phyloP scores from a whole-genome alignment of 2,888 invertebrate genomes.

The Pasiphila rectangulata region DNA sequence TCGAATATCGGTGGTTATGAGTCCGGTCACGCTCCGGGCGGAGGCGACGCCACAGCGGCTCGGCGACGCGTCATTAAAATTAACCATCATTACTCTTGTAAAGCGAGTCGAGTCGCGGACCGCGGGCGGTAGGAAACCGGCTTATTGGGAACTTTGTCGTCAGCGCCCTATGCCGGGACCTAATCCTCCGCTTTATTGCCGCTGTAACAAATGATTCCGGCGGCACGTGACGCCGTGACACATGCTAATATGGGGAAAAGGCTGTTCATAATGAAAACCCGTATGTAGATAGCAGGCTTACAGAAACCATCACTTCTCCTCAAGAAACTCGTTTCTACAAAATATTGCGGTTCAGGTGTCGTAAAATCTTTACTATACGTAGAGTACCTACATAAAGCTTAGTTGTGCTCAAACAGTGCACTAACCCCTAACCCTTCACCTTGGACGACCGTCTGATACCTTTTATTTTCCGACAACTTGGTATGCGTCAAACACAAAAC shows the following conservation, averaged over 20 bases:
- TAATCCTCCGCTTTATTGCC: slow-evolving; percentile 73
- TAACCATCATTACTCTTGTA: slow-evolving; percentile 80
- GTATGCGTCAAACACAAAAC: slow-evolving; percentile 22
- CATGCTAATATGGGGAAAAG: slow-evolving; percentile 33
- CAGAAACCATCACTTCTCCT: too few species aligned
- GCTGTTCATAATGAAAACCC: slow-evolving; percentile 26
- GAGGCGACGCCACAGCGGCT: slow-evolving; percentile 50
- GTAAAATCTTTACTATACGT: too few species aligned
- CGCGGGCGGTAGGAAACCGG: slow-evolving; percentile 57
- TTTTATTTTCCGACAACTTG: slow-evolving; percentile 12
- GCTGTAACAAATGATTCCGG: slow-evolving; percentile 66
- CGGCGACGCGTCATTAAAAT: slow-evolving; percentile 78
- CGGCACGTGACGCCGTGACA: slow-evolving; percentile 41
- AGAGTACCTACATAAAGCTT: too few species aligned
- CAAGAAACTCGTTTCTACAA: too few species aligned
- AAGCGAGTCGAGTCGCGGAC: slow-evolving; percentile 53
- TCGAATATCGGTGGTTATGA: slow-evolving; percentile 68
- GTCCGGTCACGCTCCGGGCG: slow-evolving; percentile 64
- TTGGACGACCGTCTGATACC: slow-evolving; percentile 14
- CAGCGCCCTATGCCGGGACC: slow-evolving; percentile 57
- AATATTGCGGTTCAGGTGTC: too few species aligned
- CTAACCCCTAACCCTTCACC: neutral
- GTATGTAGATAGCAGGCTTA: neutral
- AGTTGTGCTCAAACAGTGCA: slow-evolving; percentile 2
- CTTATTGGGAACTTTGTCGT: slow-evolving; percentile 74